Conservation (phyloP, 1,140 invertebrate genomes). For the Caerostris darwini region DNA sequence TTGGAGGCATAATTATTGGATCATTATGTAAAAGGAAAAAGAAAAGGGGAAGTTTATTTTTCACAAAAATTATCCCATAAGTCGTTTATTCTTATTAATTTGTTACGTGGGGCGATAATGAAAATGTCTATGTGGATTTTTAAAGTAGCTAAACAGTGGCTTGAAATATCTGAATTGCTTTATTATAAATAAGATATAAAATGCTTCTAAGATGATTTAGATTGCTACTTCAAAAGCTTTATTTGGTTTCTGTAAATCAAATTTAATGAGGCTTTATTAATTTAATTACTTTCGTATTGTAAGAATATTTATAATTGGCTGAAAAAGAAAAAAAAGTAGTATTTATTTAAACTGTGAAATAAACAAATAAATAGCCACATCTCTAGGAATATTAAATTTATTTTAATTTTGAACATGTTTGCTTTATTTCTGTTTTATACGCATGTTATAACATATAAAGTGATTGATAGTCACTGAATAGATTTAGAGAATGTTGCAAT, state of each 20-base stretch:
- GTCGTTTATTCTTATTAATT: slow-evolving; percentile 44
- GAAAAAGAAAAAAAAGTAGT: no score
- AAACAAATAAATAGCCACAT: no score
- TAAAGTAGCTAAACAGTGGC: background rate
- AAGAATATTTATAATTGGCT: no score
- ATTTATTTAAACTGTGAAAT: no score
- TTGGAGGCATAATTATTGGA: slow-evolving; percentile 68
- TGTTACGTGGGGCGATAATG: slow-evolving; percentile 17
- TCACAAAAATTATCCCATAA: slow-evolving; percentile 49
- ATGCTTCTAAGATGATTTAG: background rate
- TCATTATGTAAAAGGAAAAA: slow-evolving; percentile 57
- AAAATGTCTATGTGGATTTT: background rate
- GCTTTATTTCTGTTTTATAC: no score
- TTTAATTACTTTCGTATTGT: background rate
- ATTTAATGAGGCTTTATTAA: background rate
- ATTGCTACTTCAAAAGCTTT: background rate
- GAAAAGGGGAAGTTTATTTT: slow-evolving; percentile 55
- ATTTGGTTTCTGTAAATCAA: background rate
- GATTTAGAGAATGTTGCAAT: no score
- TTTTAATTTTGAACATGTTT: no score
- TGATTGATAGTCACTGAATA: no score
- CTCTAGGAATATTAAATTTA: no score
- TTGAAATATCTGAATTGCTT: slow-evolving; percentile 21
- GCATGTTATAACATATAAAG: no score
- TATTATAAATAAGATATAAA: background rate